A percentile compares a stretch with the other conserved stretches of the same genome.
These are phyloP conservation scores for Microcebus ravelobensis DNA, from an alignment of 2,113 vertebrate species.

Conservation along the genomic window DNA sequence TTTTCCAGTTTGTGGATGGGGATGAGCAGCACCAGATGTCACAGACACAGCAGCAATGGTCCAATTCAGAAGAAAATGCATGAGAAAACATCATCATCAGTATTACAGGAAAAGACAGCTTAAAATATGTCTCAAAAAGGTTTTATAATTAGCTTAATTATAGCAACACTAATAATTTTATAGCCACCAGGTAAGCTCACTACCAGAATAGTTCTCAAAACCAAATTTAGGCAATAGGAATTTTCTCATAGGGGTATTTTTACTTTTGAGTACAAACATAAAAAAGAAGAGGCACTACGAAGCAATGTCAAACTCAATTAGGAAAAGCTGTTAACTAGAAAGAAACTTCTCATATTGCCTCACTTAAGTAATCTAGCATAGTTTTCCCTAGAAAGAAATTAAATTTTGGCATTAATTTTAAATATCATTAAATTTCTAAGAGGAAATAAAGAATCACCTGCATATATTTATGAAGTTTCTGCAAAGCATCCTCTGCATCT, in stretches of 20 bases:
- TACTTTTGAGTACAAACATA: constrained; percentile 44
- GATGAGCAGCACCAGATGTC: constrained; percentile 88
- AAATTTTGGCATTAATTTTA: constrained; percentile 51
- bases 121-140: constrained; percentile 63
- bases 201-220: constrained; percentile 34
- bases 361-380: constrained; percentile 16
- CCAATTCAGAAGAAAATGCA: constrained; percentile 92
- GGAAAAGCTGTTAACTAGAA: constrained; percentile 26
- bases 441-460: constrained; percentile 97
- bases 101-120: constrained; percentile 90
- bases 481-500: constrained; percentile 94
- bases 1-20: constrained; percentile 86
- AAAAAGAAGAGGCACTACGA: neutral
- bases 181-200: neutral
- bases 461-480: constrained; percentile 93
- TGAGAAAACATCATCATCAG: constrained; percentile 96
- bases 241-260: constrained; percentile 37
- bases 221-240: neutral
- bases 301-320: constrained; percentile 35
- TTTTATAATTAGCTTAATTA: constrained; percentile 74
- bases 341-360: constrained; percentile 10
- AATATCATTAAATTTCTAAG: constrained; percentile 66
- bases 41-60: constrained; percentile 91
- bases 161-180: constrained; percentile 28
- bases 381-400: constrained; percentile 38